Conservation (phyloP, 2,797 vertebrate species). For the Mionectes olivaceus region DNA sequence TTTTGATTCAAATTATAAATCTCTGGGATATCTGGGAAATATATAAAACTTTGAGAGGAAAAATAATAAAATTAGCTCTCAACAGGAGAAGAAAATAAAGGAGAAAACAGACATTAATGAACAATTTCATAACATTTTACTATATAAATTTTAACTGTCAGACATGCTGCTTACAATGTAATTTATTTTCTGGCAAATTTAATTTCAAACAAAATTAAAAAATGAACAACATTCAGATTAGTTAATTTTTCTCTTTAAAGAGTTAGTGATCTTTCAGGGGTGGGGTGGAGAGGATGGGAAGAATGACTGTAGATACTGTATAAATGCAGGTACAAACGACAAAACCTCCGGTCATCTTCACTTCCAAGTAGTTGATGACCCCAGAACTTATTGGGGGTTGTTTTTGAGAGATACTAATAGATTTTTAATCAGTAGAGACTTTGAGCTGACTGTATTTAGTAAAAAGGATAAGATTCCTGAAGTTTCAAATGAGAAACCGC, state of each 20-base stretch:
- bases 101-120: neutral
- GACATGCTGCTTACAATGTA: neutral
- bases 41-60: neutral
- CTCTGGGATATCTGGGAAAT: neutral
- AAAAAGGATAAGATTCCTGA: neutral
- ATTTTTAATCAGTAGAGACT: neutral
- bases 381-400: too few species aligned
- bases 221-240: neutral
- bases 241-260: neutral
- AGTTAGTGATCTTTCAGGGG: neutral
- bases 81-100: constrained; percentile 1
- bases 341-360: accelerated
- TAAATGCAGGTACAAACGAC: neutral
- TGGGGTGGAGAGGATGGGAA: neutral
- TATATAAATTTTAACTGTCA: neutral
- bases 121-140: neutral
- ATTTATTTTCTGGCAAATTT: neutral
- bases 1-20: neutral
- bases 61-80: neutral
- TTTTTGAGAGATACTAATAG: neutral
- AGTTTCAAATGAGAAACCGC: neutral
- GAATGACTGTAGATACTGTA: neutral
- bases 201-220: neutral
- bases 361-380: neutral
- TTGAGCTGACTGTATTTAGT: neutral